phyloP scores from a whole-genome alignment of 2,888 invertebrate genomes.

The Subacronicta megacephala region DNA sequence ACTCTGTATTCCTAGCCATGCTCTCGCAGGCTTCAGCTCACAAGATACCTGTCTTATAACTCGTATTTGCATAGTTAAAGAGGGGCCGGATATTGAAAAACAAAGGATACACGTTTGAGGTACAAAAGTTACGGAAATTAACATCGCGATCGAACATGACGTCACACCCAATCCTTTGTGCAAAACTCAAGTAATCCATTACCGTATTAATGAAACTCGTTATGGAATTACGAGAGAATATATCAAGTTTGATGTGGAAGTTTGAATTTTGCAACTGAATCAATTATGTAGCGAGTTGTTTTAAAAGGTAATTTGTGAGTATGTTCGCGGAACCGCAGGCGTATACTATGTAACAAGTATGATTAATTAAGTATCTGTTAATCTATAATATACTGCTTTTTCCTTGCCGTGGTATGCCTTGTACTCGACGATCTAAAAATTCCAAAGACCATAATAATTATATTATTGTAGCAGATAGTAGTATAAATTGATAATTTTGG shows the following conservation, averaged over 20 bases:
- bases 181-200: slow-evolving; percentile 52
- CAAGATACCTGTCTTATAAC: slow-evolving; percentile 4
- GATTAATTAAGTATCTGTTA: too few species aligned
- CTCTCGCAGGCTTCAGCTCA: not conserved
- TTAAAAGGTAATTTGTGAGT: slow-evolving; percentile 30
- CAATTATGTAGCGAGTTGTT: slow-evolving; percentile 30
- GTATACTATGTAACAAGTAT: too few species aligned
- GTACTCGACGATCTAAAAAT: too few species aligned
- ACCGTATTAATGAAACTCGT: slow-evolving; percentile 55
- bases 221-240: slow-evolving; percentile 49
- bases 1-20: too few species aligned
- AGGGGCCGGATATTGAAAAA: slow-evolving; percentile 56
- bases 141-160: slow-evolving; percentile 55
- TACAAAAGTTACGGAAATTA: slow-evolving; percentile 67
- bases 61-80: slow-evolving; percentile 42
- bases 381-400: too few species aligned
- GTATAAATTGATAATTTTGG: too few species aligned
- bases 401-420: too few species aligned
- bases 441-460: too few species aligned
- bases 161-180: slow-evolving; percentile 55
- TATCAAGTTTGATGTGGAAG: slow-evolving; percentile 45
- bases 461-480: too few species aligned
- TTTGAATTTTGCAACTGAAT: slow-evolving; percentile 28
- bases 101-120: slow-evolving; percentile 34
- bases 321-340: not conserved